Percentiles rank a stretch among this genome's conserved stretches.
phyloP scores from a whole-genome alignment of 2,888 invertebrate genomes.

The Icerya purchasi region DNA sequence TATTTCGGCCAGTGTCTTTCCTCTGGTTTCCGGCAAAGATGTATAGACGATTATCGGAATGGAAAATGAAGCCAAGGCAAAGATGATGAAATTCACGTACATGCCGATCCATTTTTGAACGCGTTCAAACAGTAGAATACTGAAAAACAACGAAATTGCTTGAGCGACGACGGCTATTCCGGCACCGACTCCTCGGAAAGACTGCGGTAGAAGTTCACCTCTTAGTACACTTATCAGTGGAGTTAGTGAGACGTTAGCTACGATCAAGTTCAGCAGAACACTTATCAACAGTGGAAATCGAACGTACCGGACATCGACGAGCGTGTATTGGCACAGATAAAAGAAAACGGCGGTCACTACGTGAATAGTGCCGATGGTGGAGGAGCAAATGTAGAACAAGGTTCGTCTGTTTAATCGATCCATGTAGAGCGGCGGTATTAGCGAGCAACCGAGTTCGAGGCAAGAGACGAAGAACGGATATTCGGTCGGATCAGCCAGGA shows the following conservation, averaged over 20 bases:
- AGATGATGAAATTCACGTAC: slow-evolving; percentile 7
- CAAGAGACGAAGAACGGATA: background rate
- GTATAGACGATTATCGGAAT: slow-evolving; percentile 1
- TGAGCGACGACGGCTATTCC: slow-evolving; percentile 10
- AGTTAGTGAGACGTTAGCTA: slow-evolving; percentile 4
- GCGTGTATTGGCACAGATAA: slow-evolving; percentile 3
- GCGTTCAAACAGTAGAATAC: slow-evolving; percentile 5
- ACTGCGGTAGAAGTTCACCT: slow-evolving; percentile 9
- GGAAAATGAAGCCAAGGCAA: background rate
- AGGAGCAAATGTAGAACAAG: slow-evolving; percentile 3
- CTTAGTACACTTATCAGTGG: slow-evolving; percentile 8
- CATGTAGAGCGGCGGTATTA: background rate
- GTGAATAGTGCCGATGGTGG: background rate
- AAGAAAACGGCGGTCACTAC: slow-evolving; percentile 4
- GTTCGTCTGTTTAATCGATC: slow-evolving; percentile 6
- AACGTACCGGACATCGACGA: no score
- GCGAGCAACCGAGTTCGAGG: background rate
- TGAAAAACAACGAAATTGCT: slow-evolving; percentile 7
- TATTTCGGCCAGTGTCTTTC: slow-evolving; percentile 11
- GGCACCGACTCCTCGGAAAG: slow-evolving; percentile 9
- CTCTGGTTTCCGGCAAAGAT: slow-evolving; percentile 7
- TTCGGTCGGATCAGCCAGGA: background rate
- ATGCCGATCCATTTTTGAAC: slow-evolving; percentile 3
- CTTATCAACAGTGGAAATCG: no score
- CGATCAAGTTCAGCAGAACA: slow-evolving; percentile 3